phyloP scores from a whole-genome alignment of 1,140 invertebrate species.

The Phymastichus coffea region DNA sequence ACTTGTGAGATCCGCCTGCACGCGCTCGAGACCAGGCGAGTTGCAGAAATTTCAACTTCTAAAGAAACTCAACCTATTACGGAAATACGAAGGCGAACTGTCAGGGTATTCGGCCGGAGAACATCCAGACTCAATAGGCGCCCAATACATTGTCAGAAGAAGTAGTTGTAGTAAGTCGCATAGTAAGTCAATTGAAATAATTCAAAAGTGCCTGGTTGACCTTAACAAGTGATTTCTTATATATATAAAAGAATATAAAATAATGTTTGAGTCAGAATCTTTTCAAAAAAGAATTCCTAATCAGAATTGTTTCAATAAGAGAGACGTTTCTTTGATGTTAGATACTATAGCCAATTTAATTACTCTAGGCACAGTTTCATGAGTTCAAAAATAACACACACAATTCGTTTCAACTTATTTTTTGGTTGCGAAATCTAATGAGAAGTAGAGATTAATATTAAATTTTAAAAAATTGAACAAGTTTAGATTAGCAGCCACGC shows the following conservation, averaged over 20 bases:
- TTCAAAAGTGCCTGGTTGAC: background rate
- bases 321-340: background rate
- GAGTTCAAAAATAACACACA: background rate
- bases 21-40: background rate
- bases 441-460: conserved; percentile 27
- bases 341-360: conserved; percentile 1
- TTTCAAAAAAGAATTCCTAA: background rate
- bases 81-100: too few species aligned
- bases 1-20: background rate
- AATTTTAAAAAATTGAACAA: conserved; percentile 18
- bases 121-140: too few species aligned
- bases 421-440: conserved; percentile 39
- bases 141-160: too few species aligned
- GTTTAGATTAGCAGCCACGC: too few species aligned
- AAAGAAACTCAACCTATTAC: background rate
- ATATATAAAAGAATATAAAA: background rate
- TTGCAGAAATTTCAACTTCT: background rate
- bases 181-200: background rate
- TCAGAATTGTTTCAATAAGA: background rate
- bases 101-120: too few species aligned
- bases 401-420: conserved; percentile 29
- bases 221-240: background rate
- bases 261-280: background rate
- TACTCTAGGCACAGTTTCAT: conserved; percentile 12
- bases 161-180: background rate